Evolutionary conservation across 2,797 vertebrate genomes (phyloP).

Genomic region (Dendrocincla fuliginosa): DNA sequence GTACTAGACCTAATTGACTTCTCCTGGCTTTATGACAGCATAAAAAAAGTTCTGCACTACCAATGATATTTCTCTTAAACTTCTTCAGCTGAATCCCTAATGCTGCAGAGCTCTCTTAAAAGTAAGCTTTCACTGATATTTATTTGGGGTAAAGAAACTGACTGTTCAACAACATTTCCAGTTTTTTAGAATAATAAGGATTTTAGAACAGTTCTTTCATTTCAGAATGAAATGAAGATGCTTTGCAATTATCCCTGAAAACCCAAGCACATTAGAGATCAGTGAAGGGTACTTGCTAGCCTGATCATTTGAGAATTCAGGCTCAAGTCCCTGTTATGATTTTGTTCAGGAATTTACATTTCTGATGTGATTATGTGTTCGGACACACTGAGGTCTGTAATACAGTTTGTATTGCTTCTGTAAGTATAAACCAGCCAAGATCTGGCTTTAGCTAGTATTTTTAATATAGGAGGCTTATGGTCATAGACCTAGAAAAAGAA

Average conservation of each 20-base stretch:
- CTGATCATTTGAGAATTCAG: neutral
- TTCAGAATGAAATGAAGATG: neutral
- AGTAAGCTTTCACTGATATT: neutral
- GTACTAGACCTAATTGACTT: constrained; percentile 80
- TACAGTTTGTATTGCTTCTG: neutral
- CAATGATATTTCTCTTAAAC: constrained; percentile 65
- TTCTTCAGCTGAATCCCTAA: constrained; percentile 44
- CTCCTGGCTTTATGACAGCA: constrained; percentile 75
- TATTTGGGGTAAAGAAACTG: constrained; percentile 10
- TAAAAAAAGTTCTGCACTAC: constrained; percentile 69
- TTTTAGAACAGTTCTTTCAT: neutral
- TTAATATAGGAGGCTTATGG: neutral
- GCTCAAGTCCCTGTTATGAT: neutral
- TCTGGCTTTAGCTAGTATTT: neutral
- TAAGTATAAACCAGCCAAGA: neutral
- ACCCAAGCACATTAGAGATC: neutral
- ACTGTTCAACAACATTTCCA: neutral
- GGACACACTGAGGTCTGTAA: neutral
- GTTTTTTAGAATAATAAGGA: neutral
- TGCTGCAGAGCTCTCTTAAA: constrained; percentile 37
- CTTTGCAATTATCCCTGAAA: neutral
- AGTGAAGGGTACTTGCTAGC: neutral
- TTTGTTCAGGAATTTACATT: neutral
- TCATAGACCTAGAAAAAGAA: neutral
- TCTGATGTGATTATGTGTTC: neutral